Evolutionary conservation across 2,888 invertebrate genomes (phyloP), one percentile per base, ranked within the genome.

Genomic region (Malthinus flaveolus): DNA sequence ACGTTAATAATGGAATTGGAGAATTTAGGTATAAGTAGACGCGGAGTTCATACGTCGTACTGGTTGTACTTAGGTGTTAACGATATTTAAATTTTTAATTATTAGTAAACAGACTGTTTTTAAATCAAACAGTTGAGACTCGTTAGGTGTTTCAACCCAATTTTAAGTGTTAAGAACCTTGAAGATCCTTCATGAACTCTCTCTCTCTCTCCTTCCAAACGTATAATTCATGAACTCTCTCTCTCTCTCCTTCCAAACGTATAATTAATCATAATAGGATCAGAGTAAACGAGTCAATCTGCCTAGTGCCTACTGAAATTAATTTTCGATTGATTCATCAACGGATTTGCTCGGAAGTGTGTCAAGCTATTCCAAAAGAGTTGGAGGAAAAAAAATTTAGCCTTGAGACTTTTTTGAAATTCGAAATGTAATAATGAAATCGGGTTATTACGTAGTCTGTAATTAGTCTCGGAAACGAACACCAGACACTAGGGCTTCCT

Each of bases 401-500:
- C 63, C 61, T 63, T 61, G 63, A 58, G 63, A 49, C 63, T 31
- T 49, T 58, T 59, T 61, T 59, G 58, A 61, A 56, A 61, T 56
- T 53, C 35, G 48, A 39, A 42, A 49, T 49, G 34, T 42, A 44
- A 56, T 49, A 56, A 53, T 48, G 47, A 56, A 56, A 56, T 61
- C 54, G 47, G 32, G 46, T 56, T 51, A 56, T 58, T 59, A 52
- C 55, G 60, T 59, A 56, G 59, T 54, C 61, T 61, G 65, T 65
- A 68, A 69, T 69, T 67, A 68, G 66, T 63, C 62, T 62, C 64
- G 66, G 61, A 65, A 66, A 68, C 66, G 65, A 66, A 66, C 66
- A 64, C 60, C 66, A 66, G 67, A 67, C 66, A 61, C 59, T 56
- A 61, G 62, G 56, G 64, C 68, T 71, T 71, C 70, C 70, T 71